Evolutionary conservation across 35 echinoderm and acorn worm species (phyloP).

Genomic region (Heliocidaris tuberculata): DNA sequence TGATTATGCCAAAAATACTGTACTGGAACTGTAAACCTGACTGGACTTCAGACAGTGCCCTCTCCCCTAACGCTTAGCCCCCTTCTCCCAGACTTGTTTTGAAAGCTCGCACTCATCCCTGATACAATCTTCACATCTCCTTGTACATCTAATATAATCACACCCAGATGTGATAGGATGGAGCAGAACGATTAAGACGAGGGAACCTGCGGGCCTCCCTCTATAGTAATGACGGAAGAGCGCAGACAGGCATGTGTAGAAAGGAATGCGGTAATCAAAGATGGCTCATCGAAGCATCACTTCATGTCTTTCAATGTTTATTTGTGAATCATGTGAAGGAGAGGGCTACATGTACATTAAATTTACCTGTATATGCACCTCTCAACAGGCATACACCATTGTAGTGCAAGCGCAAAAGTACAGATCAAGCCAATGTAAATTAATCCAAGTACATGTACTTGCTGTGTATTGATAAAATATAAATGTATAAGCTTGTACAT

Average conservation of each 20-base stretch:
- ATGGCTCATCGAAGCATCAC: neutral
- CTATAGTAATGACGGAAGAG: neutral
- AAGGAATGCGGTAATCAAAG: slow-evolving; percentile 2
- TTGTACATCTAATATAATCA: slow-evolving; percentile 12
- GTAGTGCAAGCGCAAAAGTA: too few relatives aligned
- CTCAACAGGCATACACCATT: neutral
- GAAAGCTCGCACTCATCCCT: neutral
- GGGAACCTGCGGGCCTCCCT: neutral
- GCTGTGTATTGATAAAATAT: too few relatives aligned
- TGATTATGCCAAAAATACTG: too few relatives aligned
- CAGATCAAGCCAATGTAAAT: too few relatives aligned
- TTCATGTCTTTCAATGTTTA: slow-evolving; percentile 12
- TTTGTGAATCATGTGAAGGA: neutral
- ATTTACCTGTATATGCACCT: neutral
- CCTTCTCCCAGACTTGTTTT: neutral
- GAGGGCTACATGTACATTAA: neutral
- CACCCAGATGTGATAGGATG: neutral
- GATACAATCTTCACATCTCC: neutral
- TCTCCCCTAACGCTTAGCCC: neutral
- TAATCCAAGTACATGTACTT: too few relatives aligned
- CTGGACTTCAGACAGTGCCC: too few relatives aligned
- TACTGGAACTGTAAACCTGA: too few relatives aligned
- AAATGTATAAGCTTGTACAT: too few relatives aligned
- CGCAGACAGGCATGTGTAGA: neutral
- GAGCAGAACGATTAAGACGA: neutral